These are phyloP conservation scores for Lutraria rhynchaena DNA, from an alignment of 1,140 invertebrate species.

Conservation along the genomic window DNA sequence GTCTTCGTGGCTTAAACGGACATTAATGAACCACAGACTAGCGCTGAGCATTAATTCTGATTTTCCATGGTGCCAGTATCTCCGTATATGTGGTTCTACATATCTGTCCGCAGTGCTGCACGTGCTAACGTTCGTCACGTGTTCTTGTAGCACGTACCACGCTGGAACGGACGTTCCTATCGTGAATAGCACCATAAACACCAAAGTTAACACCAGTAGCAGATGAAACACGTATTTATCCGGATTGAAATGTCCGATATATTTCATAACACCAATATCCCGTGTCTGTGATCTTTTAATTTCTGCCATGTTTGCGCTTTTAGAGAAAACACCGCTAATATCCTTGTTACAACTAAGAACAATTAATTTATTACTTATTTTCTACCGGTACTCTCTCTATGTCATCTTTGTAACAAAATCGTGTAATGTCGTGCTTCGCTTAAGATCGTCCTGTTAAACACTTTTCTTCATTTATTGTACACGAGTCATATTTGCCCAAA, in stretches of 20 bases:
- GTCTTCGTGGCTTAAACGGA: not conserved
- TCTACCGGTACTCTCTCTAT: too few relatives aligned
- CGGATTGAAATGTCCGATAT: conserved; percentile 41
- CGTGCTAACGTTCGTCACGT: conserved; percentile 26
- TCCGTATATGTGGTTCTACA: conserved; percentile 2
- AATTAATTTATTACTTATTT: too few relatives aligned
- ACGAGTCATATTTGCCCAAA: too few relatives aligned
- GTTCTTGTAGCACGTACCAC: conserved; percentile 44
- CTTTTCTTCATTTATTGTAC: too few relatives aligned
- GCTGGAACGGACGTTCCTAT: conserved; percentile 33
- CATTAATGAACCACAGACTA: conserved; percentile 44
- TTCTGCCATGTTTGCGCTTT: not conserved
- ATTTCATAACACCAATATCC: not conserved
- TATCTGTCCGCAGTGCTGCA: conserved; percentile 33
- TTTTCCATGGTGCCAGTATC: not conserved
- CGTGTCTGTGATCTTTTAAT: not conserved
- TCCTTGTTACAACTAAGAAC: too few relatives aligned
- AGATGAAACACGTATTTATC: conserved; percentile 53
- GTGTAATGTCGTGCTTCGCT: too few relatives aligned
- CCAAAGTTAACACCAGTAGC: conserved; percentile 18
- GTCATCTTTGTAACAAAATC: too few relatives aligned
- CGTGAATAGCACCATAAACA: conserved; percentile 33
- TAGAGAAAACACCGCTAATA: too few relatives aligned
- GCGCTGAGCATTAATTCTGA: not conserved
- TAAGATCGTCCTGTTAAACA: too few relatives aligned